Conservation (phyloP, 2,888 invertebrate species). For the Boloria euphrosyne region DNA sequence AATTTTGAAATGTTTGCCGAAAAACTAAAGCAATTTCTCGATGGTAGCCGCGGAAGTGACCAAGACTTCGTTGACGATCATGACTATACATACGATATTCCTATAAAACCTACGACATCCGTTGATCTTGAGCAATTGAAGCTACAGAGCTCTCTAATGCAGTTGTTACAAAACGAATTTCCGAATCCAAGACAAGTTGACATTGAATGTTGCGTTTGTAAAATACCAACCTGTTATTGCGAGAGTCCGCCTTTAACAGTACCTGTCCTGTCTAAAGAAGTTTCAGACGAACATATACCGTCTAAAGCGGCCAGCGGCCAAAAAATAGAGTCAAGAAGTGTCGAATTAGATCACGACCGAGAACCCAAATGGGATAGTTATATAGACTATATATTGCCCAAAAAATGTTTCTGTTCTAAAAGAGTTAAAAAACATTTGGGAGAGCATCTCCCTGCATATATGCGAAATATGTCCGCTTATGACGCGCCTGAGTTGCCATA, state of each 20-base stretch:
- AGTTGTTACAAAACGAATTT: slow-evolving; percentile 63
- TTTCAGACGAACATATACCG: slow-evolving; percentile 23
- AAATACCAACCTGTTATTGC: slow-evolving; percentile 59
- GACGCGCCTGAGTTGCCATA: slow-evolving; percentile 56
- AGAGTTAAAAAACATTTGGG: slow-evolving; percentile 60
- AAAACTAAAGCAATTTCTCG: slow-evolving; percentile 58
- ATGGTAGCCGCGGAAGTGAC: slow-evolving; percentile 55
- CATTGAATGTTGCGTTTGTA: slow-evolving; percentile 55
- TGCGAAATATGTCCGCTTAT: slow-evolving; percentile 60
- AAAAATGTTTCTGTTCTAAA: slow-evolving; percentile 58
- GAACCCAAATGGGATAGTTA: slow-evolving; percentile 69
- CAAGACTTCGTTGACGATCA: slow-evolving; percentile 56
- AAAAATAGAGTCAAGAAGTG: slow-evolving; percentile 49
- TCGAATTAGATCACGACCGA: slow-evolving; percentile 55
- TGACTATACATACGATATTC: slow-evolving; percentile 55
- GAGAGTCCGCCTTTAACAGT: slow-evolving; percentile 25
- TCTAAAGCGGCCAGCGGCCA: slow-evolving; percentile 44
- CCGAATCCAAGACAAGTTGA: slow-evolving; percentile 54
- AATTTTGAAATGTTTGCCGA: slow-evolving; percentile 62
- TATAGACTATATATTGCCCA: slow-evolving; percentile 54
- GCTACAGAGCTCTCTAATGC: slow-evolving; percentile 66
- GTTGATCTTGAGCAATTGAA: slow-evolving; percentile 56
- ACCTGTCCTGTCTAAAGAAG: slow-evolving; percentile 16
- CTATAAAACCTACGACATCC: slow-evolving; percentile 54
- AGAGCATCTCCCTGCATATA: slow-evolving; percentile 67